phyloP scores from a whole-genome alignment of 37 sponge, comb jelly and placozoan species.

The Amphimedon queenslandica region DNA sequence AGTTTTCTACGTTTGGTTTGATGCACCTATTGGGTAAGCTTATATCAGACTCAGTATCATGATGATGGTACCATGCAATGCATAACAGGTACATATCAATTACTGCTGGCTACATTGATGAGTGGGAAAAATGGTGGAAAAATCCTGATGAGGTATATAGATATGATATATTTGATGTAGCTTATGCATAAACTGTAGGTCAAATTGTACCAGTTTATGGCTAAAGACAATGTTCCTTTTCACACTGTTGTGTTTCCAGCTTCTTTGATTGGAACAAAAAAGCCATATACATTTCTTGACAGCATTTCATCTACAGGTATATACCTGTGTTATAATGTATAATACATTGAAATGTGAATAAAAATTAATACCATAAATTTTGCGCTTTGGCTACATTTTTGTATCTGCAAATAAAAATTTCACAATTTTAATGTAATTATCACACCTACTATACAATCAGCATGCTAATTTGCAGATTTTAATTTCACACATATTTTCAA shows the following conservation, averaged over 20 bases:
- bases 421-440: too few relatives aligned
- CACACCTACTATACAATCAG: too few relatives aligned
- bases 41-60: neutral
- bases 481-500: too few relatives aligned
- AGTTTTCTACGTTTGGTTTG: slow-evolving; percentile 93
- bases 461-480: too few relatives aligned
- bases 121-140: slow-evolving; percentile 94
- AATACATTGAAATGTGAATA: too few relatives aligned
- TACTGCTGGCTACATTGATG: slow-evolving; percentile 69
- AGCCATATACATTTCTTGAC: slow-evolving; percentile 87
- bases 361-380: too few relatives aligned
- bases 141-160: slow-evolving; percentile 64
- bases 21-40: slow-evolving; percentile 80
- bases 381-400: too few relatives aligned
- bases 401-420: too few relatives aligned
- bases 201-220: slow-evolving; percentile 93
- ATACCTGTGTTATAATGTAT: too few relatives aligned
- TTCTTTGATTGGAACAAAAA: slow-evolving; percentile 78
- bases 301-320: slow-evolving; percentile 91
- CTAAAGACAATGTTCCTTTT: slow-evolving; percentile 99
- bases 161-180: neutral
- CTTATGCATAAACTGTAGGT: slow-evolving; percentile 28
- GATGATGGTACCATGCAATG: neutral
- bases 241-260: slow-evolving; percentile 91
- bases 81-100: slow-evolving; percentile 59